Percentiles rank a stretch among this genome's conserved stretches.
These are phyloP conservation scores for Corbicula japonica DNA, from an alignment of 2,888 invertebrate species.

Conservation along the genomic window DNA sequence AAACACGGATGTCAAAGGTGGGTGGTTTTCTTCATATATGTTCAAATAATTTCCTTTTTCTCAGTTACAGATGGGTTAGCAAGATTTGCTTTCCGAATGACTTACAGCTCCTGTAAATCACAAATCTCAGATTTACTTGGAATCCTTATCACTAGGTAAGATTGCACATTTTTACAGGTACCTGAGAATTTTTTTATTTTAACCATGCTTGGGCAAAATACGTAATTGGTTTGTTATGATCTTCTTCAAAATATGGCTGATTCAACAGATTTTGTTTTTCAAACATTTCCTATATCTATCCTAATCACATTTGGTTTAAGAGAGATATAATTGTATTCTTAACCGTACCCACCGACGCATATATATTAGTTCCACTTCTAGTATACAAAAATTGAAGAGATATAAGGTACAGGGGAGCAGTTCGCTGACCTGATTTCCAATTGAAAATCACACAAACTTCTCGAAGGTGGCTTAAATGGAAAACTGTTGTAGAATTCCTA, in stretches of 20 bases:
- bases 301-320: conserved; percentile 10
- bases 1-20: too few relatives aligned
- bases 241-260: not conserved
- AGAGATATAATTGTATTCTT: not conserved
- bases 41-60: too few relatives aligned
- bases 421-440: conserved; percentile 6
- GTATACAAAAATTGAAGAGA: not conserved
- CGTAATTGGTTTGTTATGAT: not conserved
- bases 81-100: conserved; percentile 9
- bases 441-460: conserved; percentile 8
- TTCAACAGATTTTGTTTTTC: not conserved
- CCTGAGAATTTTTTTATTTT: not conserved
- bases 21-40: too few relatives aligned
- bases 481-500: conserved; percentile 18
- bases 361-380: not conserved
- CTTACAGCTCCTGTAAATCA: not conserved
- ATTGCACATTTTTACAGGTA: conserved; percentile 30
- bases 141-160: conserved; percentile 14
- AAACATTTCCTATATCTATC: conserved; percentile 9
- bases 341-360: not conserved
- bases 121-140: not conserved
- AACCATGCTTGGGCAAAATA: conserved; percentile 28
- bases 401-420: not conserved
- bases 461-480: not conserved
- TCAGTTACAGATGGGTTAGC: too few relatives aligned